These are phyloP conservation scores for Osedax fenrisi DNA, from an alignment of 2,888 invertebrate species.

Conservation along the genomic window DNA sequence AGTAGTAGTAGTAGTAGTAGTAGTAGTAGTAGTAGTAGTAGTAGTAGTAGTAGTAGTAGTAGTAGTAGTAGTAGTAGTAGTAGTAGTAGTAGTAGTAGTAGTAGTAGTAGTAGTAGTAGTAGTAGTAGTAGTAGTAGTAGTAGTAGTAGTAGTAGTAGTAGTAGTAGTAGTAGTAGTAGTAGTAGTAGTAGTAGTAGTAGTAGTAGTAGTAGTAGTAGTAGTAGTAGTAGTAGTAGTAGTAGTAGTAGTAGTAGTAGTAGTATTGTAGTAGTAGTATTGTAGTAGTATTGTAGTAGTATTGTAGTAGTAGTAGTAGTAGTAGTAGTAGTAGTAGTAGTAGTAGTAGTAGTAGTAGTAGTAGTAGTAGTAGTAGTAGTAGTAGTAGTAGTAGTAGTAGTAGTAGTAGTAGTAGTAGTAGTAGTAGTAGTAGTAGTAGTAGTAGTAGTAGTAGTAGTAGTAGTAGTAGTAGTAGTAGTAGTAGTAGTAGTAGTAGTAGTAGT, in stretches of 20 bases:
- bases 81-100: conserved; percentile 10
- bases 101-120: conserved; percentile 4
- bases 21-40: conserved; percentile 7
- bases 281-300: no score
- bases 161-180: conserved; percentile 4
- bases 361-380: conserved; percentile 10
- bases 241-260: no score
- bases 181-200: conserved; percentile 4
- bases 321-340: conserved; percentile 10
- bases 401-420: conserved; percentile 10
- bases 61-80: conserved; percentile 10
- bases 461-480: conserved; percentile 10
- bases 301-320: conserved; percentile 4
- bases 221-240: conserved; percentile 5
- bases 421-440: conserved; percentile 4
- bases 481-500: conserved; percentile 10
- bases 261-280: no score
- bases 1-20: background rate
- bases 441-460: conserved; percentile 10
- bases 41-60: conserved; percentile 10
- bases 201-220: conserved; percentile 4
- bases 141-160: conserved; percentile 10
- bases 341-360: conserved; percentile 10
- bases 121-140: conserved; percentile 10
- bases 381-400: conserved; percentile 4